phyloP scores from a whole-genome alignment of 2,888 invertebrate species.

The Atethmia centrago region DNA sequence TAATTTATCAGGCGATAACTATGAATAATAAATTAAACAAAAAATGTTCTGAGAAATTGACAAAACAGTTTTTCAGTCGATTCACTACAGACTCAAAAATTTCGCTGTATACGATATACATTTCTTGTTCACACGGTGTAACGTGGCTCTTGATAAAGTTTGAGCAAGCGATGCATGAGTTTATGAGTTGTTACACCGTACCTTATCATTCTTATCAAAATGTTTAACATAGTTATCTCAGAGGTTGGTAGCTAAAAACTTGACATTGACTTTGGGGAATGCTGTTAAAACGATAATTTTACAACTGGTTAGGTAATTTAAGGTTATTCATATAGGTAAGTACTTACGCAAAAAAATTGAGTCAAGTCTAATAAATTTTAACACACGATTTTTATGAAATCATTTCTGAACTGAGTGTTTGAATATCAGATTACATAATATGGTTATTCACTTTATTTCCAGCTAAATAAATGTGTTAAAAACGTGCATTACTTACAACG shows the following conservation, averaged over 20 bases:
- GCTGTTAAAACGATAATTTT: not conserved
- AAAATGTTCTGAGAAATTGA: constrained; percentile 45
- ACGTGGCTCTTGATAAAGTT: not conserved
- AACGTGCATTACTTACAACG: constrained; percentile 27
- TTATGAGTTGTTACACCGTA: not conserved
- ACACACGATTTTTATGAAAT: constrained; percentile 40
- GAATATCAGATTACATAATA: constrained; percentile 14
- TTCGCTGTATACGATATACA: constrained; percentile 15
- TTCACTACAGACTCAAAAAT: not conserved
- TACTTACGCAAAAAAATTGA: constrained; percentile 15
- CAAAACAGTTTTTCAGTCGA: constrained; percentile 12
- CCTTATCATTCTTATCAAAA: constrained; percentile 33
- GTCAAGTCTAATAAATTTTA: constrained; percentile 38
- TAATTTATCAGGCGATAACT: constrained; percentile 28
- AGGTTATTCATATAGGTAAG: not conserved
- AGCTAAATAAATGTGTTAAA: constrained; percentile 2
- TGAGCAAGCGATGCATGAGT: constrained; percentile 27
- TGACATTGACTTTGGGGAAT: constrained; percentile 50
- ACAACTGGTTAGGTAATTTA: constrained; percentile 3
- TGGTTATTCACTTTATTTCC: constrained; percentile 46
- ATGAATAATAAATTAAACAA: constrained; percentile 55
- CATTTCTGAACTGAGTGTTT: constrained; percentile 1
- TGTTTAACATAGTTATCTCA: constrained; percentile 7
- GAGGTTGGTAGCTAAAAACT: not conserved
- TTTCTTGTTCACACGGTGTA: constrained; percentile 20